Conservation (phyloP, 2,113 vertebrate species). For the Clinocottus analis region DNA sequence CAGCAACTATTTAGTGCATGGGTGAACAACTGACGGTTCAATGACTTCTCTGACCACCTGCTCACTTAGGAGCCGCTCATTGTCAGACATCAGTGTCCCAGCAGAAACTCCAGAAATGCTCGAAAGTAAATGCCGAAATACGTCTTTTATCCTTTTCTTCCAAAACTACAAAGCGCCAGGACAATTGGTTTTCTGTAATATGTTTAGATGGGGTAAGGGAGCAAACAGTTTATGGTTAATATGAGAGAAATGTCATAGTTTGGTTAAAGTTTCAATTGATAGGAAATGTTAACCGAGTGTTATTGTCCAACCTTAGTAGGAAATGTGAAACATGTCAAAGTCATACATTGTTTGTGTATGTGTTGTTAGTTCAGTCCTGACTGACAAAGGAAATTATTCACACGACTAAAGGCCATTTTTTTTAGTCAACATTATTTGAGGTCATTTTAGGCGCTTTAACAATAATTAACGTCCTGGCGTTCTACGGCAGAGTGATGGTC, state of each 20-base stretch:
- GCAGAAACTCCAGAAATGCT: conserved; percentile 10
- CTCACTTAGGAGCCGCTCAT: conserved; percentile 15
- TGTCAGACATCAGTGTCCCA: conserved; percentile 2
- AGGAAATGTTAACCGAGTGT: background rate
- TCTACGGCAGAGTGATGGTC: too few relatives aligned
- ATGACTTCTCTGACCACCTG: conserved; percentile 43
- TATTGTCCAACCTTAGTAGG: too few relatives aligned
- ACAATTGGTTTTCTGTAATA: background rate
- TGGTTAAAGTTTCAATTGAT: background rate
- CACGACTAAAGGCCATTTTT: too few relatives aligned
- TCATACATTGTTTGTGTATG: background rate
- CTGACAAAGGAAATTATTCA: background rate
- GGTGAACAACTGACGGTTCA: conserved; percentile 53
- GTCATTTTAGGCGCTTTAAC: background rate
- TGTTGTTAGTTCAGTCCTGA: conserved; percentile 22
- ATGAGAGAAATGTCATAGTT: background rate
- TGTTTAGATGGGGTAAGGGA: background rate
- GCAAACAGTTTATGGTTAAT: too few relatives aligned
- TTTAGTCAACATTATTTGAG: background rate
- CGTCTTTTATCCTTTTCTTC: background rate
- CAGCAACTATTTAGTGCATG: conserved; percentile 61
- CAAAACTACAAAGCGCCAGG: too few relatives aligned
- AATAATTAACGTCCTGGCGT: too few relatives aligned
- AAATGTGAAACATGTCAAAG: background rate
- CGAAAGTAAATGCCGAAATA: background rate